Evolutionary conservation across 1,140 invertebrate species (phyloP), one percentile per base, ranked within the genome.

Genomic region (Berghia stephanieae): DNA sequence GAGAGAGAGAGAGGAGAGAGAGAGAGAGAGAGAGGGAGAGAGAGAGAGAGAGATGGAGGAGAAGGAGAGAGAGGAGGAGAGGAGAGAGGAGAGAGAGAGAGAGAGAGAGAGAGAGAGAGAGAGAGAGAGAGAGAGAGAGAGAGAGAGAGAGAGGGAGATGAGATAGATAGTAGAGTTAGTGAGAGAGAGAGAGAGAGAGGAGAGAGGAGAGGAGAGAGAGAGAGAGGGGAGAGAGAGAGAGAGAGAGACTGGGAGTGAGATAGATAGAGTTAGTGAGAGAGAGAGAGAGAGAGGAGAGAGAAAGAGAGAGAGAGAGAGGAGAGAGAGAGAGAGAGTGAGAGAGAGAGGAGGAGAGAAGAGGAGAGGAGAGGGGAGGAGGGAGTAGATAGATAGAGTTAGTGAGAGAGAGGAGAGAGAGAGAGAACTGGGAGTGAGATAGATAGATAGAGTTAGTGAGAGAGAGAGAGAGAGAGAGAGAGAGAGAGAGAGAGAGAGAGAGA

Each of bases 1-100:
- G 57, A 63, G 57, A 63, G 57, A 63, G 57, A 63, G 57, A 63
- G 57, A 63, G 57, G n/a, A 34, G n/a, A 34, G 34, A 34, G 34
- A 34, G 34, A 6, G n/a, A n/a, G 8, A 34, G 34, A n/a, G 6
- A n/a, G 34, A 6, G 34, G n/a, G 8, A 34, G 34, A n/a, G 6
- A n/a, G n/a, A n/a, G 8, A 10, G 57, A 63, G 57, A 63, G 57
- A 63, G 57, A 63, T n/a, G n/a, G 57, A n/a, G n/a, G n/a, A 24
- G 57, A 63, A 34, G 34, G 57, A 63, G 57, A 63, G 57, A 63
- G 57, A 63, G 57, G 34, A 34, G 34, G 57, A n/a, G 57, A 8
- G 57, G 34, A 24, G n/a, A 24, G n/a, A 24, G 5, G 6, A n/a
- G n/a, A n/a, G 57, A 60, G 57, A 60, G 57, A 60, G 57, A 60